A percentile compares a stretch with the other conserved stretches of the same genome.
phyloP scores from a whole-genome alignment of 2,888 invertebrate genomes.

The Neoascia interrupta region DNA sequence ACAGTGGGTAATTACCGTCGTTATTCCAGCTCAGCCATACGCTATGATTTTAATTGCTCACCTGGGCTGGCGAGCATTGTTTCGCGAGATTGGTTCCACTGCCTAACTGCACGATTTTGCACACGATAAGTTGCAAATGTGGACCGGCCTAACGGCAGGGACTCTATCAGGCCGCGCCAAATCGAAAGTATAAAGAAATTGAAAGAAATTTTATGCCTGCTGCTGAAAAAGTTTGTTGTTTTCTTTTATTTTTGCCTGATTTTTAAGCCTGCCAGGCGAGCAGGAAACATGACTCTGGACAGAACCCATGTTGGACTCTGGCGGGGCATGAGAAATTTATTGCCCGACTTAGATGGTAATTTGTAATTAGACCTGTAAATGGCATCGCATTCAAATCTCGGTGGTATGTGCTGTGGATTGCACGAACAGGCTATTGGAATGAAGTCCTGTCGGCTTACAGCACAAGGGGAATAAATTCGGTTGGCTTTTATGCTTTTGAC shows the following conservation, averaged over 20 bases:
- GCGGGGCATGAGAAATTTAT: conserved; percentile 59
- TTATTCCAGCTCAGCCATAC: conserved; percentile 21
- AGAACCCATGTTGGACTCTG: conserved; percentile 34
- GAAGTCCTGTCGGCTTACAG: no score
- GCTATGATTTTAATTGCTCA: conserved; percentile 66
- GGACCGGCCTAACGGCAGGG: background rate
- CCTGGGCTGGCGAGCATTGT: conserved; percentile 60
- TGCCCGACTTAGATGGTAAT: conserved; percentile 61
- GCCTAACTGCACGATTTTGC: conserved; percentile 51
- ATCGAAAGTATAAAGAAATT: conserved; percentile 62
- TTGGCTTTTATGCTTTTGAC: no score
- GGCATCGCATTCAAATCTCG: no score
- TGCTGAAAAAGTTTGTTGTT: conserved; percentile 2
- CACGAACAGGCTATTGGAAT: no score
- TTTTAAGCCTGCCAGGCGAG: conserved; percentile 36
- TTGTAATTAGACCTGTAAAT: conserved; percentile 64
- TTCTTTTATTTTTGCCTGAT: background rate
- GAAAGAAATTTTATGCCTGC: conserved; percentile 18
- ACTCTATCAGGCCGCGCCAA: background rate
- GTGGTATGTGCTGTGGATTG: no score
- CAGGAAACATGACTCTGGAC: conserved; percentile 41
- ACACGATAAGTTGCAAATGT: conserved; percentile 27
- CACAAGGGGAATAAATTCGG: no score
- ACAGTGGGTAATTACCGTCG: conserved; percentile 61
- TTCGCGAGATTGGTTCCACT: conserved; percentile 21